These are phyloP conservation scores for Eristalis tenax DNA, from an alignment of 2,888 invertebrate species.

Conservation along the genomic window DNA sequence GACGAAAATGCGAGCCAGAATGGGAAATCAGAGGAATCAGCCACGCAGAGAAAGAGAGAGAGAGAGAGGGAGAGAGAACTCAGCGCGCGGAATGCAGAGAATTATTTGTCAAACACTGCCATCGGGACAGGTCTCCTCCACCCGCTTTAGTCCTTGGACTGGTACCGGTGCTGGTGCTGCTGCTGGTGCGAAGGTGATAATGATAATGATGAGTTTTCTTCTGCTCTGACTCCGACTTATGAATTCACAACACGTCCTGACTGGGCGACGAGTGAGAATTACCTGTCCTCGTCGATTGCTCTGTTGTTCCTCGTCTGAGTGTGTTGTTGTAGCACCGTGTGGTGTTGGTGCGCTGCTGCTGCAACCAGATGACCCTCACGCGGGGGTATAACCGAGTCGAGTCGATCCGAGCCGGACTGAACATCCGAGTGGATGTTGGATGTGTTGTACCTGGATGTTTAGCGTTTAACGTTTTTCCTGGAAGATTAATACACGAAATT, in stretches of 20 bases:
- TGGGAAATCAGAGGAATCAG: slow-evolving; percentile 7
- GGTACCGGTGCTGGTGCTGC: slow-evolving; percentile 9
- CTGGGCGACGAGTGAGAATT: slow-evolving; percentile 56
- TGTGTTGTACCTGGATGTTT: slow-evolving; percentile 72
- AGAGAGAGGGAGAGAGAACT: background rate
- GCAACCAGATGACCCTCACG: slow-evolving; percentile 31
- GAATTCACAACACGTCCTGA: slow-evolving; percentile 67
- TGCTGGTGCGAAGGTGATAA: slow-evolving; percentile 65
- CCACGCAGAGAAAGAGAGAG: background rate
- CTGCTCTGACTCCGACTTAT: slow-evolving; percentile 44
- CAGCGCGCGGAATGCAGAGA: slow-evolving; percentile 61
- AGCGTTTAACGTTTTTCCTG: slow-evolving; percentile 76
- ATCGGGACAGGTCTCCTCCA: slow-evolving; percentile 13
- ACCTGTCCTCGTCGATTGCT: slow-evolving; percentile 42
- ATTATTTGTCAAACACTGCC: slow-evolving; percentile 70
- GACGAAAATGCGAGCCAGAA: slow-evolving; percentile 66
- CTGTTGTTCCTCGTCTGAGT: background rate
- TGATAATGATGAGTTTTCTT: slow-evolving; percentile 69
- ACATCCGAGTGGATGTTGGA: slow-evolving; percentile 72
- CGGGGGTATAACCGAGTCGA: slow-evolving; percentile 24
- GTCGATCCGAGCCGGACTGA: slow-evolving; percentile 9
- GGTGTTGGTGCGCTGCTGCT: slow-evolving; percentile 7
- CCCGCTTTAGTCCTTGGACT: background rate
- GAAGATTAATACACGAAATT: slow-evolving; percentile 82
- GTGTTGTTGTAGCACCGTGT: slow-evolving; percentile 12